Evolutionary conservation across 2,888 invertebrate genomes (phyloP), one percentile per base, ranked within the genome.

Genomic region (Ichneumon xanthorius): DNA sequence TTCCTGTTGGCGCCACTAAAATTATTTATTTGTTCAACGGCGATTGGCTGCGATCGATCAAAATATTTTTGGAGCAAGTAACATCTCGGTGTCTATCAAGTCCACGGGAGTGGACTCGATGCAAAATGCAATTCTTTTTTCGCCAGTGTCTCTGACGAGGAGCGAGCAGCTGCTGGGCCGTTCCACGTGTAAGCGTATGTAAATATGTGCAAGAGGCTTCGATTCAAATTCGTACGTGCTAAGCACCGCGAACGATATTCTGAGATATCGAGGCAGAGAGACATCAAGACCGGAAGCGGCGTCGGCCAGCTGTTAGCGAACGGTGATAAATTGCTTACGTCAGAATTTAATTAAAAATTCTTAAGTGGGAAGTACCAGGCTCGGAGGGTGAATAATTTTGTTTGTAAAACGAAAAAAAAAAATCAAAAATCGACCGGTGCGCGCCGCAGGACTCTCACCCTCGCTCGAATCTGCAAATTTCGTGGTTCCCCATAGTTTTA

Each of bases 281-380:
- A 82, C 71, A 75, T 65, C 68, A 48, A 19, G 40, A 70, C 50
- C 45, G 48, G 6, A 22, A 63, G 70, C 37, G 45, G 55, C 22
- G 55, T 72, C 58, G 70, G 61, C 70, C 82, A 84, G 87, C 81
- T 84, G 87, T 86, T 86, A 65, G 73, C 73, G 71, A 65, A 61
- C 50, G 77, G 75, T 84, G 82, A 87, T 84, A 84, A 82, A 86
- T 87, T 82, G 73, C 87, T 73, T 82, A 82, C 84, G 77, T 87
- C 70, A 58, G 81, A 80, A 84, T 87, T 87, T 87, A 84, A 87
- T 87, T 86, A 87, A 87, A 87, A 87, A 87, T 86, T 6, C 82
- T 84, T 79, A 72, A 86, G 85, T 58, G 33, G 71, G 58, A 79
- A 82, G 79, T 76, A 71, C 14, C 61, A 50, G 82, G 76, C 71